Evolutionary conservation across 1,140 invertebrate genomes (phyloP).

Genomic region (Tetranychus cinnabarinus): DNA sequence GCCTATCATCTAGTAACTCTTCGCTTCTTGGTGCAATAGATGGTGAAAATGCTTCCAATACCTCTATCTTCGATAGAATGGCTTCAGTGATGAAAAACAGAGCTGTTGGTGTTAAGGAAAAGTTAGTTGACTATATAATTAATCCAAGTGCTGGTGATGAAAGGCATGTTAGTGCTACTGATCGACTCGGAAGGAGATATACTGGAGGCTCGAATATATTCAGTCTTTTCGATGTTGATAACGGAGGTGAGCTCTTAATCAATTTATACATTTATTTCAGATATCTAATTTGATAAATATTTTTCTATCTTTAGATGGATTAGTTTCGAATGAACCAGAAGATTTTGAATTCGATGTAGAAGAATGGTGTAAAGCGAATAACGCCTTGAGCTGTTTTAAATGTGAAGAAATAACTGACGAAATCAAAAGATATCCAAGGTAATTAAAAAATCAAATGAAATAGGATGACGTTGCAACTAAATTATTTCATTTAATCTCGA

Average conservation of each 20-base stretch:
- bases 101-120: conserved; percentile 71
- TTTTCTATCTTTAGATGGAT: background rate
- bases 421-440: conserved; percentile 55
- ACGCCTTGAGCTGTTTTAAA: conserved; percentile 57
- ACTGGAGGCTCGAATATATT: conserved; percentile 61
- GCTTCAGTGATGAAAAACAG: conserved; percentile 52
- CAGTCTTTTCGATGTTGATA: conserved; percentile 64
- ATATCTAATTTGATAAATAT: no score
- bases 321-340: conserved; percentile 29
- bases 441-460: background rate
- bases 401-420: conserved; percentile 76
- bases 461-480: background rate
- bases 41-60: background rate
- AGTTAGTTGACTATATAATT: conserved; percentile 76
- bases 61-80: conserved; percentile 7
- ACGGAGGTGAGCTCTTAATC: background rate
- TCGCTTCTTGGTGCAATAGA: background rate
- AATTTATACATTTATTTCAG: no score
- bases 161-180: conserved; percentile 50
- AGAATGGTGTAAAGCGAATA: conserved; percentile 53
- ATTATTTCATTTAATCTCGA: no score
- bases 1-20: background rate
- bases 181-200: conserved; percentile 63
- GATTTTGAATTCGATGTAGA: conserved; percentile 40
- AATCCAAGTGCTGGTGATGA: conserved; percentile 29